Base-by-base conservation (phyloP, 1,140 invertebrate genomes). In the Solenopsis fugax region DNA sequence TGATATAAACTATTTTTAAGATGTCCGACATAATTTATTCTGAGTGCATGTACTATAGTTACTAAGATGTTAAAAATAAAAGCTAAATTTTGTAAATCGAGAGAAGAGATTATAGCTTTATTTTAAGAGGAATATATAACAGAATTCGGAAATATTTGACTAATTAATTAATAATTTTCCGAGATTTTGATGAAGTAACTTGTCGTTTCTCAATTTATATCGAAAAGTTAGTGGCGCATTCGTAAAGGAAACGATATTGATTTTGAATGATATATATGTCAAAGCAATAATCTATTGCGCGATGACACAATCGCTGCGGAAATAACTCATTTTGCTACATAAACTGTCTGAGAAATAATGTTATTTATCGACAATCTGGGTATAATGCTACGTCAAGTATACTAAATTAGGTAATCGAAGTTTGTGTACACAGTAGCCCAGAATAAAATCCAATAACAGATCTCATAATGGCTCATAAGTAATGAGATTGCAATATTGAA, bases 401-500 rank as follows among this genome's bases (percentile, higher is more conserved):
- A 13, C 21, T 71, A 72, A 82, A 82, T 45, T 71, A 56, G 50
- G 2, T 71, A 67, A 81, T 81, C 13, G 3, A 71, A 81, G 12
- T 60, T 73, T 58, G 24, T 7, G 29, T 29, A 29, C 29, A 37
- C 24, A 45, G 18, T 34, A 24, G 3, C 7, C 24, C 24, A 24
- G 21, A 80, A 82, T 82, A 73, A 82, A 82, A 73, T 21, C 29
- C 67, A 34, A 73, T 60, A 72, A 50, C 18, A 6, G 18, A 82
- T 29, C 12, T 73, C 52, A 45, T 48, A 72, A 48, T 72, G 18
- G 12, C 2, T 72, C 37, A 72, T 82, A 60, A 82, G 41, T 60
- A 82, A 82, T 58, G 45, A 72, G 37, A 7, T 18, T 2, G 41
- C 45, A 82, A 45, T 81, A 45, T 4, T 78, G 34, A 12, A 1